Evolutionary conservation across 2,797 vertebrate species (phyloP).

Genomic region (Leptodactylus fallax): DNA sequence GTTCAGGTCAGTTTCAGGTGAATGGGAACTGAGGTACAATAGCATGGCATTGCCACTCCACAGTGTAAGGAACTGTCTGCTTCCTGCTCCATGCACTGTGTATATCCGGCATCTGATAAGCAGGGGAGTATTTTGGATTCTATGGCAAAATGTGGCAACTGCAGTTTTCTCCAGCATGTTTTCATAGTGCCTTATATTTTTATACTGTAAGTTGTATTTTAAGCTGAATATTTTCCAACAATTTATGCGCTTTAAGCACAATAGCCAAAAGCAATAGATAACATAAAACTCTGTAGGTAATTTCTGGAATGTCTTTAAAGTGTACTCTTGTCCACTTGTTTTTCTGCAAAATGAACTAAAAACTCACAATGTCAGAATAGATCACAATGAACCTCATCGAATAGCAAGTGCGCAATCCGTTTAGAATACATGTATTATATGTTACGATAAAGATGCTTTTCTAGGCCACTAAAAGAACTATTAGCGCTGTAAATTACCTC

Average conservation of each 20-base stretch:
- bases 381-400: background rate
- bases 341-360: background rate
- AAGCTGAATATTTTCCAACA: background rate
- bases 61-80: no score
- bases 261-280: background rate
- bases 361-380: slow-evolving; percentile 10
- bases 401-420: slow-evolving; percentile 4
- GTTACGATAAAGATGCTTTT: slow-evolving; percentile 28
- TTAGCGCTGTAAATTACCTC: slow-evolving; percentile 38
- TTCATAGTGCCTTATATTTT: background rate
- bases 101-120: no score
- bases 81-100: no score
- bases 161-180: background rate
- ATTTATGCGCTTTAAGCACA: background rate
- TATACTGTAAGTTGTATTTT: background rate
- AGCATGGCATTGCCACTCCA: no score
- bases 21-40: no score
- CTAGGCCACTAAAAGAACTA: slow-evolving; percentile 44
- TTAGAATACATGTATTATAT: slow-evolving; percentile 17
- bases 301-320: slow-evolving; percentile 18
- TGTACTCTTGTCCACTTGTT: background rate
- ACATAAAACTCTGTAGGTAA: background rate
- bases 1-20: no score
- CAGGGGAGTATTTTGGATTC: background rate
- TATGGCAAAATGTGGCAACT: background rate